Percentiles rank a stretch among this genome's conserved stretches.
phyloP scores from a whole-genome alignment of 2,797 vertebrate genomes.

The Manis pentadactyla region DNA sequence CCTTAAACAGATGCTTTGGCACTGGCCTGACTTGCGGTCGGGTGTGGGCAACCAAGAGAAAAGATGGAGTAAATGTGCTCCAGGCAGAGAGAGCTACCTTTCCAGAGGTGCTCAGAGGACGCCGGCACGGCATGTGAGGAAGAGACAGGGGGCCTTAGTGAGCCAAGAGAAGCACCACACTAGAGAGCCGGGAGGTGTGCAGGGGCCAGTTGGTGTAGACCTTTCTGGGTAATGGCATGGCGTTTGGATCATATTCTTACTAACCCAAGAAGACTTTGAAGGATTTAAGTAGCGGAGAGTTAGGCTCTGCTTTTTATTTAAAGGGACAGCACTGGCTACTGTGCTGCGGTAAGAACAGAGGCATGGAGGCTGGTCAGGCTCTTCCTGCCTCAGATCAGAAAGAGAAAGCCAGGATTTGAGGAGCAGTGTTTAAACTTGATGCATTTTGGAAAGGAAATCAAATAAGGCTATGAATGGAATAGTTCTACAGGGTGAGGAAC shows the following conservation, averaged over 20 bases:
- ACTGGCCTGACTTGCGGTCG: not conserved
- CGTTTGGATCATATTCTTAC: not conserved
- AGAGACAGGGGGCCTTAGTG: not conserved
- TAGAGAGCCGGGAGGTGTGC: fast-evolving
- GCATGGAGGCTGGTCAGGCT: not conserved
- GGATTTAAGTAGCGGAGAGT: not conserved
- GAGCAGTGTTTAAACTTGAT: not conserved
- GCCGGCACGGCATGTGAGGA: not conserved
- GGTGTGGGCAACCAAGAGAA: not conserved
- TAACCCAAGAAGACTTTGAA: not conserved
- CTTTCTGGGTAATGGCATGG: not conserved
- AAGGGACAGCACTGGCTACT: not conserved
- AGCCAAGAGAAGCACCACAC: not conserved
- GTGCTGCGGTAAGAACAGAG: not conserved
- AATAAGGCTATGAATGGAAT: not conserved
- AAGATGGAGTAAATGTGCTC: not conserved
- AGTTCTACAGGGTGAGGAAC: not conserved
- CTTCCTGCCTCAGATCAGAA: not conserved
- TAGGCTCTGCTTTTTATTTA: not conserved
- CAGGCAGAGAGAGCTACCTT: not conserved
- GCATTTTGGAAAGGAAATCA: not conserved
- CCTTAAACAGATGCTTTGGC: not conserved
- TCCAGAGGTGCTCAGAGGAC: too few relatives aligned
- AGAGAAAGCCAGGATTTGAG: not conserved
- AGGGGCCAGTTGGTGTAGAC: not conserved